Evolutionary conservation across 2,888 invertebrate genomes (phyloP), one percentile per base, ranked within the genome.

Genomic region (Macrophya annulata): DNA sequence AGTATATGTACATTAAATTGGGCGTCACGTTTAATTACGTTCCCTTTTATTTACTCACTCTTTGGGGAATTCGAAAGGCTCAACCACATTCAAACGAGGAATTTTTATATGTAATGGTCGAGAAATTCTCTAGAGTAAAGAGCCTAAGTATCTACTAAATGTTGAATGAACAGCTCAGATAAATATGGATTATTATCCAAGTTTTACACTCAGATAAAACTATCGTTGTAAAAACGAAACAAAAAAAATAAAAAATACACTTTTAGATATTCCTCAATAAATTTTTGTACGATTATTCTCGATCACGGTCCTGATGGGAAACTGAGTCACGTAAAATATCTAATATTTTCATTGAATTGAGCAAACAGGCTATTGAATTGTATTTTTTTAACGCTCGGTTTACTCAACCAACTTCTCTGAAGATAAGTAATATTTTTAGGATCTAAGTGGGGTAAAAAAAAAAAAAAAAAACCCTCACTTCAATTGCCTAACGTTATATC

Each of bases 11-110:
- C 68, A 45, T 74, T 74, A 25, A 21, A 74, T 74, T 45, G 12
- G 25, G 74, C 45, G 74, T 74, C 45, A 45, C 45, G 74, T 45
- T 74, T 43, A 74, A 74, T 74, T 45, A 74, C n/a, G 45, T 74
- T 74, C 15, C 74, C 74, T 74, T 74, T 74, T 74, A 74, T 45
- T 15, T 45, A n/a, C 45, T 45, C 43, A 43, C 21, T 45, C 74
- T 31, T 31, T 12, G 45, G 31, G 21, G 74, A 25, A 74, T 45
- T 43, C 12, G 1, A 21, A 45, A 45, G 45, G 43, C 74, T 45
- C 74, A 37, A 68, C 74, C 45, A 21, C 31, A 45, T 45, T 45
- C 43, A 12, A 10, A 45, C n/a, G 10, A 43, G 10, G 4, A 45
- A 74, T 45, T 72, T 31, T 4, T 17, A 12, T 31, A 68, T 31